Conservation (phyloP, 2,888 invertebrate genomes). For the Clunio marinus region DNA sequence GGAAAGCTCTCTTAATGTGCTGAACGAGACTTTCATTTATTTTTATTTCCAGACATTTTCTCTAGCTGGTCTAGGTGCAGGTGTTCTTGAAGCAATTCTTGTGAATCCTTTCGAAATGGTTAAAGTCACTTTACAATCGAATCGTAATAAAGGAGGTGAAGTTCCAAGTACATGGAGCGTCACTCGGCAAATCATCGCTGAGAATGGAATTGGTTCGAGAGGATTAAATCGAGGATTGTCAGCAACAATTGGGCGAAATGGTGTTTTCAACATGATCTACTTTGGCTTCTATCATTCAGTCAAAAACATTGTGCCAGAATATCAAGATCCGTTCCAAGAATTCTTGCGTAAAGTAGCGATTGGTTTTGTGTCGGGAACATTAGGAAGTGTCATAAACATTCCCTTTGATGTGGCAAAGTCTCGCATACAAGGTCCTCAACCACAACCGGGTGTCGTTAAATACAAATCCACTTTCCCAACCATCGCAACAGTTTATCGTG, state of each 20-base stretch:
- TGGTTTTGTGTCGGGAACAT: slow-evolving; percentile 81
- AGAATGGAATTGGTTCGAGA: slow-evolving; percentile 70
- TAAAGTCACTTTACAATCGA: slow-evolving; percentile 82
- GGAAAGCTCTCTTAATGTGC: slow-evolving; percentile 39
- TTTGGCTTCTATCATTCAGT: slow-evolving; percentile 94
- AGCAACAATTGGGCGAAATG: slow-evolving; percentile 85
- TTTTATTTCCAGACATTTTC: slow-evolving; percentile 69
- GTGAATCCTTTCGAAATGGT: slow-evolving; percentile 95
- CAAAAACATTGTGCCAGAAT: slow-evolving; percentile 52
- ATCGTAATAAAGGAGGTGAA: slow-evolving; percentile 60
- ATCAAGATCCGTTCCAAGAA: slow-evolving; percentile 61
- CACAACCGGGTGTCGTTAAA: slow-evolving; percentile 64
- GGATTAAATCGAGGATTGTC: slow-evolving; percentile 86
- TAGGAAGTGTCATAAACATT: slow-evolving; percentile 85
- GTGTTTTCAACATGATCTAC: slow-evolving; percentile 88
- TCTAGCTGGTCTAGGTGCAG: slow-evolving; percentile 82
- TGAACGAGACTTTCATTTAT: neutral
- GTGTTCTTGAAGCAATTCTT: slow-evolving; percentile 84
- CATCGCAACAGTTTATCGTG: slow-evolving; percentile 68
- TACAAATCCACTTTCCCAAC: slow-evolving; percentile 73
- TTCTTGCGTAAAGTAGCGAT: slow-evolving; percentile 73
- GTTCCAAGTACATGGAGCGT: slow-evolving; percentile 73
- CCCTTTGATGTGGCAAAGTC: slow-evolving; percentile 96
- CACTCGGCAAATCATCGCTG: slow-evolving; percentile 71
- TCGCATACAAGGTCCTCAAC: slow-evolving; percentile 90